Base-by-base conservation (phyloP, 2,888 invertebrate species). In the Cataglyphis cursor region DNA sequence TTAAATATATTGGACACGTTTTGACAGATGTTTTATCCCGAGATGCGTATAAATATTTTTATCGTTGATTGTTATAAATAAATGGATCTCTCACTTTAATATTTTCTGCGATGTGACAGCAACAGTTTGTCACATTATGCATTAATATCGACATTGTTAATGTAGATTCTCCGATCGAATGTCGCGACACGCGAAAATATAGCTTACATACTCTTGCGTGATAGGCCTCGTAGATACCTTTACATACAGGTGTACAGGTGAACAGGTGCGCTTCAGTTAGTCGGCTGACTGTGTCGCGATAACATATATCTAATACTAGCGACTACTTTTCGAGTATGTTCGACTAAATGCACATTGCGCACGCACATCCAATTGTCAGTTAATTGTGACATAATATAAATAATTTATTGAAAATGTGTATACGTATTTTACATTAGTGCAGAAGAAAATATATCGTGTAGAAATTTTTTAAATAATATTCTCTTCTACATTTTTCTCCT, bases 211-310 rank as follows among this genome's bases (percentile, higher is more conserved):
- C 18, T 38, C 24, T 51, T 18, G 35, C 57, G 64, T 75, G n/a
- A 51, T 61, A 73, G 41, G 28, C 24, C 24, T 76, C 51, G 21
- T 31, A 18, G 51, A 61, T 8, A 21, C 66, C 24, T 76, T 66
- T 57, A 57, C 24, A 31, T 68, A n/a, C n/a, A n/a, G n/a, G 35
- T 70, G 51, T 51, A 48, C 80, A 74, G 75, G 70, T 80, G 64
- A 64, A 78, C 84, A 81, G 76, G 84, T 81, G 80, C 51, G 59
- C 75, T 61, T 82, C 85, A 86, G 86, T 86, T 74, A 64, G 72
- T 48, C 82, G 76, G 61, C 24, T 41, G 76, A 74, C 82, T 54
- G 59, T 76, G 80, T 18, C 61, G 59, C 66, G 85, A 75, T 70
- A 85, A 72, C 82, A 66, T 54, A 48, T 41, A 61, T 28, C 48